Base-by-base conservation (phyloP, 2,797 vertebrate species). In the Platyrinchus mystaceus region DNA sequence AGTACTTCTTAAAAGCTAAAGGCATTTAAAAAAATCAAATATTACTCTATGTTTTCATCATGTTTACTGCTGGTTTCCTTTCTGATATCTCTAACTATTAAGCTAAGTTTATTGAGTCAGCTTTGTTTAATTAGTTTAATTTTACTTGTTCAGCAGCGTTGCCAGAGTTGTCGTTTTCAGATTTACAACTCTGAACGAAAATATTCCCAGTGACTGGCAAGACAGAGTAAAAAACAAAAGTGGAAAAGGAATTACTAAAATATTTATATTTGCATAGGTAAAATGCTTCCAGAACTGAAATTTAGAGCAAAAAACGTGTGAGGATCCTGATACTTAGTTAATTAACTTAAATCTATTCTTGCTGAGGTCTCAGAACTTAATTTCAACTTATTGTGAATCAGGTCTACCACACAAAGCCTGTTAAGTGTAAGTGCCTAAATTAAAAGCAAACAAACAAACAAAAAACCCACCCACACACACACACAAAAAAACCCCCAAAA, bases 71-170 rank as follows among this genome's bases (percentile, higher is more conserved):
- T 93, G 26, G 18, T 87, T 94, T 93, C 20, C 56, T 85, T 85
- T 74, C 53, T 91, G 36, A 44, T 82, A 18, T 63, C 30, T 91
- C 41, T 77, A 68, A 30, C 70, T 71, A 50, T 85, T 34, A 71
- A 36, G 63, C 77, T 70, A 83, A 89, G 64, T 91, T 95, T 87
- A 75, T 58, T 75, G 84, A 95, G 58, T 89, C 87, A 75, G 78
- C 75, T 97, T 89, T 89, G 79, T 94, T 92, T 77, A 90, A 95
- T 95, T 93, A 77, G 64, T 93, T 97, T 83, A 68, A 93, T 93
- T 93, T 89, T 74, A 87, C 75, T 93, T 83, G 69, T 87, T 94
- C 68, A 70, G 59, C 81, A 90, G 41, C 79, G 37, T 62, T 95
- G 92, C 92, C 82, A 87, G 83, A 89, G 62, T 89, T 87, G 56